Evolutionary conservation across 2,797 vertebrate species (phyloP).

Genomic region (Astyanax mexicanus): DNA sequence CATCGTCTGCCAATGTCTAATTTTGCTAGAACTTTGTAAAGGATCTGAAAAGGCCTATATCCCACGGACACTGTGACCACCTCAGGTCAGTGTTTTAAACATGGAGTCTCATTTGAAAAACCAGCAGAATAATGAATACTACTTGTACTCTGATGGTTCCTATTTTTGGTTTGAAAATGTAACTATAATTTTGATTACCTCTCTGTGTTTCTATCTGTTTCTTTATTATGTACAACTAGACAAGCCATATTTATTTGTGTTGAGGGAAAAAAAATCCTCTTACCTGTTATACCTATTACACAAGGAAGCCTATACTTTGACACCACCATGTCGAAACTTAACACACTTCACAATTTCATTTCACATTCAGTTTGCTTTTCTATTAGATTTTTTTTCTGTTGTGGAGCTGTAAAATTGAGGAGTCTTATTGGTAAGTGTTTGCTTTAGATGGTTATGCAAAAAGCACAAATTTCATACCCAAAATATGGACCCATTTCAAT

Average conservation of each 20-base stretch:
- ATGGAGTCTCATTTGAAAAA: slow-evolving; percentile 43
- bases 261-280: too few relatives aligned
- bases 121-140: slow-evolving; percentile 38
- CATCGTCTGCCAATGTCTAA: slow-evolving; percentile 29
- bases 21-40: slow-evolving; percentile 42
- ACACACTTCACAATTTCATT: too few relatives aligned
- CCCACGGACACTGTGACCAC: slow-evolving; percentile 25
- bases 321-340: too few relatives aligned
- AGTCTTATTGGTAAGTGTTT: too few relatives aligned
- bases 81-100: slow-evolving; percentile 46
- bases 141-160: slow-evolving; percentile 38
- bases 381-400: too few relatives aligned
- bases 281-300: background rate
- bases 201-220: slow-evolving; percentile 23
- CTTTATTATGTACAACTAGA: background rate
- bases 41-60: slow-evolving; percentile 21
- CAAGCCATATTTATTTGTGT: background rate
- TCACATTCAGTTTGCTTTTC: too few relatives aligned
- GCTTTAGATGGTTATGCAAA: too few relatives aligned
- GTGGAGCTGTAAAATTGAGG: too few relatives aligned
- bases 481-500: too few relatives aligned
- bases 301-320: background rate
- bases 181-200: slow-evolving; percentile 64
- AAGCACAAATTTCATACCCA: too few relatives aligned
- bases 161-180: slow-evolving; percentile 58